A percentile compares a stretch with the other conserved stretches of the same genome.
Conservation (phyloP, 2,888 invertebrate species). For the Cheilosia impressa region DNA sequence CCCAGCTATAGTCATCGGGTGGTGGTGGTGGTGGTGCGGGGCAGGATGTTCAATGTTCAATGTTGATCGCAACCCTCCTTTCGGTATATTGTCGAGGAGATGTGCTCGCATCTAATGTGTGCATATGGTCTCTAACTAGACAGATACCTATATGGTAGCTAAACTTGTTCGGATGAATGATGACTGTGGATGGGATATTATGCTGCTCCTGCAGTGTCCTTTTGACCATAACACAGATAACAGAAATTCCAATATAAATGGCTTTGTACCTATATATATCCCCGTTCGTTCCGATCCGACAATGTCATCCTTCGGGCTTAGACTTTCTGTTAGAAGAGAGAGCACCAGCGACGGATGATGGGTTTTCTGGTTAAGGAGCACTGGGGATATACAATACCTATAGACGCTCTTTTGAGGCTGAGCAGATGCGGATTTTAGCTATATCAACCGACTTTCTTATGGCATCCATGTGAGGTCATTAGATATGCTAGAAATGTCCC, state of each 20-base stretch:
- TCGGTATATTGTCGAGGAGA: constrained; percentile 15
- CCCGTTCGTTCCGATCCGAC: constrained; percentile 40
- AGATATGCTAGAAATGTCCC: constrained; percentile 69
- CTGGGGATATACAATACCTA: constrained; percentile 12
- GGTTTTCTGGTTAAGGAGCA: constrained; percentile 33
- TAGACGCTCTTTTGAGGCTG: constrained; percentile 25
- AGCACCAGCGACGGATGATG: constrained; percentile 25
- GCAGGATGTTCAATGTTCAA: constrained; percentile 44
- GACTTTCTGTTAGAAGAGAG: constrained; percentile 36
- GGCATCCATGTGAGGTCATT: constrained; percentile 55
- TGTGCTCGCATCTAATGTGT: constrained; percentile 42
- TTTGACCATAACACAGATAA: constrained; percentile 74
- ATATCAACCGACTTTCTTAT: constrained; percentile 34
- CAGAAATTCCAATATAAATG: constrained; percentile 71
- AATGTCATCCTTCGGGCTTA: constrained; percentile 69
- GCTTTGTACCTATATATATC: constrained; percentile 62
- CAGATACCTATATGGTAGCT: not conserved
- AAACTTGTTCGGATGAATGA: constrained; percentile 38
- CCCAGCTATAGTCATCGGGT: not conserved
- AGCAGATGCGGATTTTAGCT: constrained; percentile 37
- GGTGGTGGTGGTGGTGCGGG: not conserved
- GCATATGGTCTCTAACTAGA: constrained; percentile 31
- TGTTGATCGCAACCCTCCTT: constrained; percentile 27
- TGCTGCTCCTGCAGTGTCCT: constrained; percentile 51
- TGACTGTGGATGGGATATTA: constrained; percentile 21